Conservation (phyloP, 2,888 invertebrate genomes). For the Drosophila barbarae region DNA sequence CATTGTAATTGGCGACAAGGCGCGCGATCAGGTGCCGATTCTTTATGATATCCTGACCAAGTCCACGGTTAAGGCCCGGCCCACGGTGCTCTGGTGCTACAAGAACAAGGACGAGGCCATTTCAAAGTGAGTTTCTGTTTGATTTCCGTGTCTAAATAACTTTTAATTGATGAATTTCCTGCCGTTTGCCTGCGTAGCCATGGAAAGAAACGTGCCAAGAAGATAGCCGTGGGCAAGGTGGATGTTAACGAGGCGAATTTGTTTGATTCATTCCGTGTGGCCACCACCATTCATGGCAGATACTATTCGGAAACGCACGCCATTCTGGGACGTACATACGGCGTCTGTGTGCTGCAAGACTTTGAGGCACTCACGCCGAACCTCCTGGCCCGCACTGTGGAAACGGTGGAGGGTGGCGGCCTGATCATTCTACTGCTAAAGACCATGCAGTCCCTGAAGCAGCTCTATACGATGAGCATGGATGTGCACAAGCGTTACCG, state of each 20-base stretch:
- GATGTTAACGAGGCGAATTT: slow-evolving; percentile 96
- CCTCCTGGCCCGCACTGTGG: slow-evolving; percentile 95
- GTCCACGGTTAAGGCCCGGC: slow-evolving; percentile 94
- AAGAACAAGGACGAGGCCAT: slow-evolving; percentile 95
- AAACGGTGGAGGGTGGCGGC: slow-evolving; percentile 99
- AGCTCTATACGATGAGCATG: slow-evolving; percentile 98
- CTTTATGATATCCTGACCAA: slow-evolving; percentile 98
- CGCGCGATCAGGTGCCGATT: slow-evolving; percentile 97
- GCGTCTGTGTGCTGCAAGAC: slow-evolving; percentile 97
- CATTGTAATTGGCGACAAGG: slow-evolving; percentile 96
- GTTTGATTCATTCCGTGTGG: slow-evolving; percentile 96
- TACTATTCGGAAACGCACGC: slow-evolving; percentile 99
- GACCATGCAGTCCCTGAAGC: slow-evolving; percentile 92
- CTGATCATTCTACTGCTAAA: slow-evolving; percentile 93
- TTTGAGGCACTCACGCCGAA: slow-evolving; percentile 99
- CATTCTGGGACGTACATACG: slow-evolving; percentile 98
- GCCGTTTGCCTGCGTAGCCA: slow-evolving; percentile 82
- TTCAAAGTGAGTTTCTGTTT: slow-evolving; percentile 83
- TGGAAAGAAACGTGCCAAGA: slow-evolving; percentile 95
- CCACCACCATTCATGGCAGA: slow-evolving; percentile 97
- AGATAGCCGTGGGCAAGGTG: slow-evolving; percentile 92
- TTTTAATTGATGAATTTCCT: neutral
- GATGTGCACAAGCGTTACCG: slow-evolving; percentile 96
- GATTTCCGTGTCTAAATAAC: fast-evolving
- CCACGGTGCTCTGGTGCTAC: slow-evolving; percentile 98